These are phyloP conservation scores for Nipponia nippon DNA, from an alignment of 2,113 vertebrate species.

Conservation along the genomic window DNA sequence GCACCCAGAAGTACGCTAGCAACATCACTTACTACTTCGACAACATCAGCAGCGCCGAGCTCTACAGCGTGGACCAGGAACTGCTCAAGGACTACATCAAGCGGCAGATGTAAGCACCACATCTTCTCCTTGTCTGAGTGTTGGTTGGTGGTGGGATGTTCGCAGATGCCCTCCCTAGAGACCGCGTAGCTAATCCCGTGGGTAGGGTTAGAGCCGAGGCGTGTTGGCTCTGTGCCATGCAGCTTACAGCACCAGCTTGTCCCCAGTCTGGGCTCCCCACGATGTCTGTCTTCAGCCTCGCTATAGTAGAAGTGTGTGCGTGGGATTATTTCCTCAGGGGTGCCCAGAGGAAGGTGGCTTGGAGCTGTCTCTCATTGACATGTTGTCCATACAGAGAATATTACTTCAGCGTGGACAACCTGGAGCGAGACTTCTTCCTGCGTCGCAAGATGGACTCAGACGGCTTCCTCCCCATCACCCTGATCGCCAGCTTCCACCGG, in stretches of 20 bases:
- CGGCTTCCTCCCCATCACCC: constrained; percentile 89
- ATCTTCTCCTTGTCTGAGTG: not conserved
- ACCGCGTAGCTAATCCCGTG: accelerated
- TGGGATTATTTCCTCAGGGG: not conserved
- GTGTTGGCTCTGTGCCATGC: not conserved
- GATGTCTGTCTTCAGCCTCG: not conserved
- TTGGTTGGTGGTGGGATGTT: not conserved
- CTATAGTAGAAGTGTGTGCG: not conserved
- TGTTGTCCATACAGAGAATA: constrained; percentile 81
- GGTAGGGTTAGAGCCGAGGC: not conserved
- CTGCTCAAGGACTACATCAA: constrained; percentile 99
- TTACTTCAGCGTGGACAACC: constrained; percentile 97
- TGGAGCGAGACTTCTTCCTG: constrained; percentile 96
- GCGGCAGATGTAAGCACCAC: constrained; percentile 89
- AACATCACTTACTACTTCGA: constrained; percentile 97
- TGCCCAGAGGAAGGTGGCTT: not conserved
- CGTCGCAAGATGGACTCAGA: constrained; percentile 94
- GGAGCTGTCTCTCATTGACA: not conserved
- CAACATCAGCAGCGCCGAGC: constrained; percentile 93
- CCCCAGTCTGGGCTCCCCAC: not conserved
- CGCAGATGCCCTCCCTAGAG: not conserved
- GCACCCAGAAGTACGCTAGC: constrained; percentile 85
- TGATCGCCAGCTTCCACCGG: constrained; percentile 94
- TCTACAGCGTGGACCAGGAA: constrained; percentile 92
- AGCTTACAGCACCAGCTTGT: not conserved